Evolutionary conservation across 2,888 invertebrate species (phyloP).

Genomic region (Tenthredo notha): DNA sequence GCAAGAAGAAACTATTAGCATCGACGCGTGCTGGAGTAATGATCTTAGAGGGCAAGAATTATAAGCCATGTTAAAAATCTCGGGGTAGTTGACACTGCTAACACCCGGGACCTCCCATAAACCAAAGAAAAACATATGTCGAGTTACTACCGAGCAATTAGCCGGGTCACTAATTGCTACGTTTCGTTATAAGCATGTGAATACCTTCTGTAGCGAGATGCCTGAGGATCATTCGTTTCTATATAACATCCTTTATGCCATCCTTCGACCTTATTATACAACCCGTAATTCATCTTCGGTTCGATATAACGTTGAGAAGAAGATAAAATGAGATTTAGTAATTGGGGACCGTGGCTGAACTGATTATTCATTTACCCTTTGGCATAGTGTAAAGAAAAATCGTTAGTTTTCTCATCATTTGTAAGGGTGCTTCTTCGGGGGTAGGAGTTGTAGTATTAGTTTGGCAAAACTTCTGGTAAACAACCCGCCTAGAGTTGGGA

Average conservation of each 20-base stretch:
- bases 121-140: slow-evolving; percentile 22
- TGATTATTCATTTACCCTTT: neutral
- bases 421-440: too few relatives aligned
- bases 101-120: slow-evolving; percentile 49
- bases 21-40: slow-evolving; percentile 54
- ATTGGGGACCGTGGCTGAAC: slow-evolving; percentile 16
- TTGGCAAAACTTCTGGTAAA: slow-evolving; percentile 26
- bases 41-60: neutral
- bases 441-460: neutral
- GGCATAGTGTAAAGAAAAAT: too few relatives aligned
- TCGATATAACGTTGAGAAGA: neutral
- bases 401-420: too few relatives aligned
- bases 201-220: neutral
- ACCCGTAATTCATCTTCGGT: neutral
- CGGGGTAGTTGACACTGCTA: slow-evolving; percentile 46
- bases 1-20: slow-evolving; percentile 50
- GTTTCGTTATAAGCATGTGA: neutral
- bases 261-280: too few relatives aligned
- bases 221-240: neutral
- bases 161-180: slow-evolving; percentile 51
- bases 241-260: neutral
- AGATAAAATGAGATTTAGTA: neutral
- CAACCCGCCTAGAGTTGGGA: slow-evolving; percentile 7
- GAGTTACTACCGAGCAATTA: slow-evolving; percentile 33
- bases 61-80: neutral